These are phyloP conservation scores for Tolmerus cingulatus DNA, from an alignment of 2,888 invertebrate genomes.

Conservation along the genomic window DNA sequence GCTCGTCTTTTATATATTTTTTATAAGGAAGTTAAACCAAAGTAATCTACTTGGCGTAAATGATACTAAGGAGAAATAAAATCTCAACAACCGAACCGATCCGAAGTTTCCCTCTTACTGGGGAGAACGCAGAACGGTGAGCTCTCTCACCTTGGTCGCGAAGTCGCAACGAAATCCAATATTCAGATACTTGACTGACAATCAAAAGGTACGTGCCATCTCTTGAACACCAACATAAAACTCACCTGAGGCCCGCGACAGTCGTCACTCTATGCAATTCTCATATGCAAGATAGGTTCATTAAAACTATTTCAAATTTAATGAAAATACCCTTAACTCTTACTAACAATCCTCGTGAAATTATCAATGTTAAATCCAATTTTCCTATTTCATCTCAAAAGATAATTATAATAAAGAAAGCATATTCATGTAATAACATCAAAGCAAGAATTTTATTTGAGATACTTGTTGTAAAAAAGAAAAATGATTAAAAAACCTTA, in stretches of 20 bases:
- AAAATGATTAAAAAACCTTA: no score
- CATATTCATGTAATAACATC: background rate
- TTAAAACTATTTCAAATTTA: background rate
- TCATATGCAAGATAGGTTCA: background rate
- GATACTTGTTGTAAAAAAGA: background rate
- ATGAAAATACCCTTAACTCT: background rate
- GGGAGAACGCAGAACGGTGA: background rate
- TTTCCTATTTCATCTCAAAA: background rate
- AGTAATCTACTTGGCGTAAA: constrained; percentile 6
- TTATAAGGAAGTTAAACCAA: background rate
- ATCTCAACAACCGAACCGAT: constrained; percentile 32
- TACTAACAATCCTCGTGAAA: background rate
- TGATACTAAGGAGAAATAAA: constrained; percentile 18
- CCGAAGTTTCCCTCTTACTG: constrained; percentile 35
- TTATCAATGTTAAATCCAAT: background rate
- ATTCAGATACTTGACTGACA: background rate
- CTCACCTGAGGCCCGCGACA: background rate
- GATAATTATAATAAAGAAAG: background rate
- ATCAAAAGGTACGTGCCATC: background rate
- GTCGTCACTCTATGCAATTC: background rate
- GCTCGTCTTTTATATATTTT: background rate
- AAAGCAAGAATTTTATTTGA: background rate
- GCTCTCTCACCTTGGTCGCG: background rate
- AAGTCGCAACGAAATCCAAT: background rate
- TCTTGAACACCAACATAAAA: background rate